Evolutionary conservation across 2,113 vertebrate genomes (phyloP).

Genomic region (Colius striatus): DNA sequence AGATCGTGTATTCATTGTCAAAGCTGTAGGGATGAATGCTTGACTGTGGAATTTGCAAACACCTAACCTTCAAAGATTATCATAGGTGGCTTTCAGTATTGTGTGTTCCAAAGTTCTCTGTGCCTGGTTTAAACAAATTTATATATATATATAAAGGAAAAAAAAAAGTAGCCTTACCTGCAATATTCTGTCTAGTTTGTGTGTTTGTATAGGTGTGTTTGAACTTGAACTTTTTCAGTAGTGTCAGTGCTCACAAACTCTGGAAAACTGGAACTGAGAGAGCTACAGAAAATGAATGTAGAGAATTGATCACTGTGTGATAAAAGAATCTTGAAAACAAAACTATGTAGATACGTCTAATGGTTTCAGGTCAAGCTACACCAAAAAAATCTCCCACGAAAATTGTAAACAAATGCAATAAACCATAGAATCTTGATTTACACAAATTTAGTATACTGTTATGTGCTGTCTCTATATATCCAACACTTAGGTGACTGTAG

Average conservation of each 20-base stretch:
- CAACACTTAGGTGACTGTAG: not conserved
- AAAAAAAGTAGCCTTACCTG: conserved; percentile 34
- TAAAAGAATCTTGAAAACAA: conserved; percentile 28
- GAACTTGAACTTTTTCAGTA: not conserved
- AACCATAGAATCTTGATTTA: conserved; percentile 64
- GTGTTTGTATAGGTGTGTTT: conserved; percentile 42
- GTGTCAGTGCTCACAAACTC: not conserved
- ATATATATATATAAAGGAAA: not conserved
- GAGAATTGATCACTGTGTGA: conserved; percentile 45
- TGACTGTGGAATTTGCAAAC: conserved; percentile 22
- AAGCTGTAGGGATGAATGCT: conserved; percentile 25
- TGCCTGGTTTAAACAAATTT: conserved; percentile 55
- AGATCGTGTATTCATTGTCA: not conserved
- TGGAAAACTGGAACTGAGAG: conserved; percentile 48
- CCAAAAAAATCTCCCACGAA: not conserved
- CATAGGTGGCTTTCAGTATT: conserved; percentile 38
- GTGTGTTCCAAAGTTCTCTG: conserved; percentile 62
- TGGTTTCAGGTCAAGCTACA: conserved; percentile 60
- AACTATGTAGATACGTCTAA: conserved; percentile 22
- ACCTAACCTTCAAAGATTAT: conserved; percentile 8
- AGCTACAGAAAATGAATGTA: conserved; percentile 29
- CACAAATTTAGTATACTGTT: not conserved
- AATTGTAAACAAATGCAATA: conserved; percentile 72
- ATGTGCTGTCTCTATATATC: not conserved
- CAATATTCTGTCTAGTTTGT: conserved; percentile 47